Base-by-base conservation (phyloP, 2,113 vertebrate species). In the Phocoena phocoena region DNA sequence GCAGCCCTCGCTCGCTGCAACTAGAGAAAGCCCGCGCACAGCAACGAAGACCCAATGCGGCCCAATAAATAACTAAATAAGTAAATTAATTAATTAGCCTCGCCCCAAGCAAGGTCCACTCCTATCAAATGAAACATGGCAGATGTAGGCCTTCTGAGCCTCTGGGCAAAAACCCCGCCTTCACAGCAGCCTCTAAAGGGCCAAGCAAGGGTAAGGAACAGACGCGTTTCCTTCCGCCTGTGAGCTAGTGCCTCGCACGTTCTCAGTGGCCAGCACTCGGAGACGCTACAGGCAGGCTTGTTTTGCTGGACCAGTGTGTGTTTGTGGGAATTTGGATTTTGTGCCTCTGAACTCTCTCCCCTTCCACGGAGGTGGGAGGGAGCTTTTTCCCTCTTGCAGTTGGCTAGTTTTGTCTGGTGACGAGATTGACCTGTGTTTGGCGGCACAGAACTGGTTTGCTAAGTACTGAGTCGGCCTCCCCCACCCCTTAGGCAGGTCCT, bases 131-230 rank as follows among this genome's bases (percentile, higher is more conserved):
- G 76, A 83, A 73, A 89, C 62, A 14, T 21, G 53, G 80, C 70
- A 44, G 11, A 44, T 5, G 3, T 36, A 6, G 53, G 28, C 67
- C 28, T 38, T 94, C 58, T 3, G 0, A 70, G 53, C 31, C 67
- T 62, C 76, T 85, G 1, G 4, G 44, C 73, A 80, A 70, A 90
- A 70, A 50, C 10, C 26, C 31, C 17, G 2, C 1, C 53, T 80
- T 41, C 47, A 80, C 4, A 2, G 41, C 50, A 5, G 0, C 2
- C 8, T 79, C 76, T 55, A 10, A 23, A n/a, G 77, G 44, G 53
- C 41, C 1, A 0, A 18, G 8, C 8, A 4, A 44, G 20, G 41
- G 4, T 41, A 1, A 13, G 44, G 33, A 17, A 23, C 6, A 17
- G 13, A 8, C 11, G 0, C n/a, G 50, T 21, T 41, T 31, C 87